Evolutionary conservation across 2,113 vertebrate genomes (phyloP).

Genomic region (Pseudopodoces humilis): DNA sequence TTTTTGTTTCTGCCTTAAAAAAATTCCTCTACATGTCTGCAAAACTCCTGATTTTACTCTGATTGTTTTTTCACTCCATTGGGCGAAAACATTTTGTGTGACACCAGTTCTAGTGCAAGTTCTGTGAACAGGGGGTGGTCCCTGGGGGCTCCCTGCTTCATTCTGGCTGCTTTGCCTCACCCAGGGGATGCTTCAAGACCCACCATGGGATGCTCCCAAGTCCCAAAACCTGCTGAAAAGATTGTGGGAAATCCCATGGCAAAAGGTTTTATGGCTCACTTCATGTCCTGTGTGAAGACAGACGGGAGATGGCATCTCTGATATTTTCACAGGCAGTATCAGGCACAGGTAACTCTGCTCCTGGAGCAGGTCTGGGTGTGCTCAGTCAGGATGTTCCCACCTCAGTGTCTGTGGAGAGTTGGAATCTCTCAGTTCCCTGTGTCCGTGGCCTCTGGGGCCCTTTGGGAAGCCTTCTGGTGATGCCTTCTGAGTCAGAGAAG

Average conservation of each 20-base stretch:
- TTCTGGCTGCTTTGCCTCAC: not conserved
- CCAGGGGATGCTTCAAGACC: not conserved
- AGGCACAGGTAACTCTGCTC: not conserved
- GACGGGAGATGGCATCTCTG: not conserved
- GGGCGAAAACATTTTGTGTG: not conserved
- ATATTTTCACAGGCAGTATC: not conserved
- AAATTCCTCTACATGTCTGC: not conserved
- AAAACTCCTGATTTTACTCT: not conserved
- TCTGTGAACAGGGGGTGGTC: not conserved
- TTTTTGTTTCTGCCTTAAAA: not conserved
- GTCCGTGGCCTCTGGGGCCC: not conserved
- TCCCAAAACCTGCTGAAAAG: not conserved
- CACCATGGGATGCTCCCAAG: not conserved
- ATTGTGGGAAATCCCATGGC: fast-evolving
- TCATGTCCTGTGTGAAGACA: not conserved
- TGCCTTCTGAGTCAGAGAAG: not conserved
- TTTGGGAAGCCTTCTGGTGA: not conserved
- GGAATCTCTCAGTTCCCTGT: fast-evolving
- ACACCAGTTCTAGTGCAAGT: not conserved
- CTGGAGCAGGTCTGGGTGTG: not conserved
- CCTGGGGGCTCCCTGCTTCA: not conserved
- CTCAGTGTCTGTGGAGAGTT: not conserved
- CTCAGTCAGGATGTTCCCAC: not conserved
- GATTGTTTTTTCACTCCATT: not conserved
- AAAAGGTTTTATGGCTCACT: not conserved